phyloP scores from a whole-genome alignment of 2,797 vertebrate species.

The Knipowitschia caucasica region DNA sequence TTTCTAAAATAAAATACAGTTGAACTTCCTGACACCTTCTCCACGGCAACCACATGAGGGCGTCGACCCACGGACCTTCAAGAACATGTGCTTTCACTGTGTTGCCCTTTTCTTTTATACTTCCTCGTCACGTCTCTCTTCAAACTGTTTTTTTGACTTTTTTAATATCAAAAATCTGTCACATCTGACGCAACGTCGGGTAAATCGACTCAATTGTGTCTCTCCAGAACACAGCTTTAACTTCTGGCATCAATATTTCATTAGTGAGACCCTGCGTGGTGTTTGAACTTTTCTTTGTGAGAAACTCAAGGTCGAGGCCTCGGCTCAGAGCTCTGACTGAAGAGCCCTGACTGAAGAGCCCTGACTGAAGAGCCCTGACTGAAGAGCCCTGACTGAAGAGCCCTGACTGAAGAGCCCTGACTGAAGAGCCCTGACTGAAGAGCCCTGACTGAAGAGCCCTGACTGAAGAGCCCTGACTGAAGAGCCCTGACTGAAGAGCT shows the following conservation, averaged over 20 bases:
- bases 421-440: too few relatives aligned
- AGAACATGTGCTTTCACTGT: background rate
- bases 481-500: too few relatives aligned
- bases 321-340: slow-evolving; percentile 28
- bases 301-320: slow-evolving; percentile 41
- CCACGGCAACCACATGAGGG: too few relatives aligned
- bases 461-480: too few relatives aligned
- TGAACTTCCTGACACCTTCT: too few relatives aligned
- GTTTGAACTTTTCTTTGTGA: slow-evolving; percentile 43
- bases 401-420: too few relatives aligned
- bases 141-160: slow-evolving; percentile 40
- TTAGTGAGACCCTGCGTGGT: slow-evolving; percentile 36
- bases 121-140: slow-evolving; percentile 40
- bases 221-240: slow-evolving; percentile 50
- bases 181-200: slow-evolving; percentile 66
- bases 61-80: too few relatives aligned
- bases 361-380: too few relatives aligned
- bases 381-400: too few relatives aligned
- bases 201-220: slow-evolving; percentile 66
- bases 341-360: too few relatives aligned
- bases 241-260: slow-evolving; percentile 64
- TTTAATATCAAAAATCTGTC: slow-evolving; percentile 55
- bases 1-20: too few relatives aligned
- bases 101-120: slow-evolving; percentile 11
- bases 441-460: too few relatives aligned